Evolutionary conservation across 2,113 vertebrate species (phyloP).

Genomic region (Anas platyrhynchos): DNA sequence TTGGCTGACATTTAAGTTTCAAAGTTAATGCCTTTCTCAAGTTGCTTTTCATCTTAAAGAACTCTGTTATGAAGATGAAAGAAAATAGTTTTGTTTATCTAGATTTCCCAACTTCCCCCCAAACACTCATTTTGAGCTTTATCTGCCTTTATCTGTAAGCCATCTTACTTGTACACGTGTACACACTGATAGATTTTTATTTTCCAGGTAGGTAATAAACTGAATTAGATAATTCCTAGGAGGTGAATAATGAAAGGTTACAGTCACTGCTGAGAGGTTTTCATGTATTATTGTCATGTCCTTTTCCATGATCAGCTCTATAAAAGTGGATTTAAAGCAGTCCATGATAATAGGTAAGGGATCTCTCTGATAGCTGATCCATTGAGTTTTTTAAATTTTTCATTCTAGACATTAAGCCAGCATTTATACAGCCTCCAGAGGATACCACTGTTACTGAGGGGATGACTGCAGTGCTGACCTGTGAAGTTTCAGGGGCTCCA

Average conservation of each 20-base stretch:
- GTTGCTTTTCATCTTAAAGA: constrained; percentile 57
- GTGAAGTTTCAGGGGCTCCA: constrained; percentile 90
- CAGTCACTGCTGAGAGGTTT: constrained; percentile 14
- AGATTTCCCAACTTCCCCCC: not conserved
- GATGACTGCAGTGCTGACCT: constrained; percentile 82
- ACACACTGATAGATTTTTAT: not conserved
- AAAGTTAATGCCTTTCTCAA: constrained; percentile 49
- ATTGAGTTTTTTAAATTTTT: not conserved
- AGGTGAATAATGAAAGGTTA: constrained; percentile 32
- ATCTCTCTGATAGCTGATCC: not conserved
- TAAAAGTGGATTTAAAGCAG: not conserved
- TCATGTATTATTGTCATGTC: not conserved
- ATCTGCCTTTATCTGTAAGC: not conserved
- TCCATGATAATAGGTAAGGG: not conserved
- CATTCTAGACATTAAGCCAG: constrained; percentile 84
- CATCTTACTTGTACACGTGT: not conserved
- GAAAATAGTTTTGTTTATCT: constrained; percentile 65
- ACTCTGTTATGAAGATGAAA: constrained; percentile 35
- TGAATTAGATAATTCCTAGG: constrained; percentile 34
- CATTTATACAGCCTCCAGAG: constrained; percentile 76
- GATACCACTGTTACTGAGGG: constrained; percentile 91
- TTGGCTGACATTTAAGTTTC: constrained; percentile 65
- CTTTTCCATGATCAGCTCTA: not conserved
- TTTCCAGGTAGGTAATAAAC: constrained; percentile 51
- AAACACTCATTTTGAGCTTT: not conserved